Conservation (phyloP, 2,113 vertebrate species). For the Scartelaos histophorus region DNA sequence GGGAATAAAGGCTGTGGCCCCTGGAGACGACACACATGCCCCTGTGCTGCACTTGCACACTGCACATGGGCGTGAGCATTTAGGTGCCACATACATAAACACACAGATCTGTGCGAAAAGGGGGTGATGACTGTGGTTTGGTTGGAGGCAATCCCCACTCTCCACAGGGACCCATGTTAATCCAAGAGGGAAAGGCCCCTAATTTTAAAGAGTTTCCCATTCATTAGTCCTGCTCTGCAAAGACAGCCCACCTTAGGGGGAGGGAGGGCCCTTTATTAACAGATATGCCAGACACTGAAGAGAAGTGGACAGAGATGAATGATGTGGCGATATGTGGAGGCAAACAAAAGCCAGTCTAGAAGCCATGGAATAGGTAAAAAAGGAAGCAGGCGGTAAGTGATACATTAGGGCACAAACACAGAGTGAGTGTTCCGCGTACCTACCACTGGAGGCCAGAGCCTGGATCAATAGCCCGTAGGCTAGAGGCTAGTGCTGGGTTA, state of each 20-base stretch:
- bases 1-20: slow-evolving; percentile 65
- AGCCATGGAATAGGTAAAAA: slow-evolving; percentile 46
- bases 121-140: slow-evolving; percentile 46
- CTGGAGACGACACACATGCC: slow-evolving; percentile 33
- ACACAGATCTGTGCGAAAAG: slow-evolving; percentile 39
- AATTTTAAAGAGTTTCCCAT: slow-evolving; percentile 71
- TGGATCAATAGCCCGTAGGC: slow-evolving; percentile 72
- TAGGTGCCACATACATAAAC: slow-evolving; percentile 59
- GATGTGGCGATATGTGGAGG: slow-evolving; percentile 60
- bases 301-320: slow-evolving; percentile 75
- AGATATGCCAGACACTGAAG: slow-evolving; percentile 59
- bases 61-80: slow-evolving; percentile 35
- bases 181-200: slow-evolving; percentile 63
- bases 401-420: slow-evolving; percentile 38
- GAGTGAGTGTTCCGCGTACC: slow-evolving; percentile 51
- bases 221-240: slow-evolving; percentile 67
- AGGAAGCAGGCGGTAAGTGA: slow-evolving; percentile 36
- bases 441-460: slow-evolving; percentile 52
- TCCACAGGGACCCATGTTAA: slow-evolving; percentile 69
- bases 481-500: slow-evolving; percentile 70
- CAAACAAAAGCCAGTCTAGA: slow-evolving; percentile 63
- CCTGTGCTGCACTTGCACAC: slow-evolving; percentile 5
- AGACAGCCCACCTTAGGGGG: slow-evolving; percentile 41
- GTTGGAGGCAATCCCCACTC: slow-evolving; percentile 54
- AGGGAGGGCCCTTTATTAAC: slow-evolving; percentile 66